Evolutionary conservation across 2,888 invertebrate species (phyloP).

Genomic region (Parnassius apollo): DNA sequence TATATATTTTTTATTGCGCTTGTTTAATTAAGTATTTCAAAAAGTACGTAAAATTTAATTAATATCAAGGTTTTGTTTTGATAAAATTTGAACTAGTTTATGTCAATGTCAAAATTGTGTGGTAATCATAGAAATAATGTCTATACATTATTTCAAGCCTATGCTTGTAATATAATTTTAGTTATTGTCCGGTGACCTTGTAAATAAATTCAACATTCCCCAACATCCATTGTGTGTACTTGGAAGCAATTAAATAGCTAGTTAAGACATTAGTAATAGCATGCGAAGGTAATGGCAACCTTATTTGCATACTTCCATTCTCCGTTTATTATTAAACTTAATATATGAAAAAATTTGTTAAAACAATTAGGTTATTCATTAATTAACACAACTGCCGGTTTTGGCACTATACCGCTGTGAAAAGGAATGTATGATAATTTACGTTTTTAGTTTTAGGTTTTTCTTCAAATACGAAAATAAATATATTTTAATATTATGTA

Average conservation of each 20-base stretch:
- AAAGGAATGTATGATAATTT: no score
- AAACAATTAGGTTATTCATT: no score
- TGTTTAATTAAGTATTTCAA: no score
- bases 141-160: no score
- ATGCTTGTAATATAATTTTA: slow-evolving; percentile 6
- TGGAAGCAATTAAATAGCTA: slow-evolving; percentile 23
- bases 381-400: no score
- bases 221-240: slow-evolving; percentile 25
- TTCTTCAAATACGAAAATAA: no score
- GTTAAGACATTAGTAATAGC: slow-evolving; percentile 24
- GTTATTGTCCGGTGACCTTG: slow-evolving; percentile 23
- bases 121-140: no score
- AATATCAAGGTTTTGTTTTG: neutral
- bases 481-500: neutral
- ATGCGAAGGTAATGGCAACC: slow-evolving; percentile 24
- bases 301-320: slow-evolving; percentile 19
- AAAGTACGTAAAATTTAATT: no score
- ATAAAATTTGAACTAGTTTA: neutral
- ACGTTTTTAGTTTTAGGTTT: no score
- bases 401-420: no score
- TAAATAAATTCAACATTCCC: slow-evolving; percentile 24
- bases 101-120: slow-evolving; percentile 12
- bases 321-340: slow-evolving; percentile 1
- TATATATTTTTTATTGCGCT: no score
- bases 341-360: no score